Conservation (phyloP, 2,113 vertebrate genomes). For the Actinemys pallida region DNA sequence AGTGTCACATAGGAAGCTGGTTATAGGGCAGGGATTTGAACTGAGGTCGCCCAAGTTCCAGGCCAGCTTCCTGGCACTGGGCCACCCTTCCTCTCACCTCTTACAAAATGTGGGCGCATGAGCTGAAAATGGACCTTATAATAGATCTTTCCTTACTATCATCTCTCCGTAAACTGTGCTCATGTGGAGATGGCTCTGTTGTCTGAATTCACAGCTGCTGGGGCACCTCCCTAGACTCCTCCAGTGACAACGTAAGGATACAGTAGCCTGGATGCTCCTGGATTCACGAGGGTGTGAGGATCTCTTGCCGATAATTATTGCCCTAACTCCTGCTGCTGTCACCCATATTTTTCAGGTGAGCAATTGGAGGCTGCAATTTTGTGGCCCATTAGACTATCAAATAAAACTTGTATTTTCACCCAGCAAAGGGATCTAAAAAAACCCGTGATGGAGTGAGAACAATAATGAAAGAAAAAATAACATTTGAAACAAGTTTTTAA, state of each 20-base stretch:
- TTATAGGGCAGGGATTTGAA: too few species aligned
- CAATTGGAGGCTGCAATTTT: not conserved
- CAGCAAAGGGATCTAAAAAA: not conserved
- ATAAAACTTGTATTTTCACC: not conserved
- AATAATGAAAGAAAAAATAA: not conserved
- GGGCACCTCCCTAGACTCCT: not conserved
- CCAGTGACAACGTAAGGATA: not conserved
- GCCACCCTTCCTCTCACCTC: too few species aligned
- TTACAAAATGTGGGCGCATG: too few species aligned
- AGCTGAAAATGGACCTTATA: too few species aligned
- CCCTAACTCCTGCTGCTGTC: not conserved
- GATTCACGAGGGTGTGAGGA: too few species aligned
- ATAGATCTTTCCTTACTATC: too few species aligned
- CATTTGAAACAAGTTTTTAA: too few species aligned
- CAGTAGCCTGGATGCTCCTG: not conserved
- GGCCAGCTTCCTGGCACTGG: too few species aligned
- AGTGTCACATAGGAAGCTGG: too few species aligned
- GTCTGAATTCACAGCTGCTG: fast-evolving
- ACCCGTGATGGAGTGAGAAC: not conserved
- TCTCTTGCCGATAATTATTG: not conserved
- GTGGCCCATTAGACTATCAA: not conserved
- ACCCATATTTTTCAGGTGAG: not conserved
- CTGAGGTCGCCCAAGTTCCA: too few species aligned
- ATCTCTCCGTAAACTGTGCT: too few species aligned
- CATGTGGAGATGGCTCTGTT: too few species aligned